Evolutionary conservation across 2,797 vertebrate genomes (phyloP).

Genomic region (Sebastes reedi): DNA sequence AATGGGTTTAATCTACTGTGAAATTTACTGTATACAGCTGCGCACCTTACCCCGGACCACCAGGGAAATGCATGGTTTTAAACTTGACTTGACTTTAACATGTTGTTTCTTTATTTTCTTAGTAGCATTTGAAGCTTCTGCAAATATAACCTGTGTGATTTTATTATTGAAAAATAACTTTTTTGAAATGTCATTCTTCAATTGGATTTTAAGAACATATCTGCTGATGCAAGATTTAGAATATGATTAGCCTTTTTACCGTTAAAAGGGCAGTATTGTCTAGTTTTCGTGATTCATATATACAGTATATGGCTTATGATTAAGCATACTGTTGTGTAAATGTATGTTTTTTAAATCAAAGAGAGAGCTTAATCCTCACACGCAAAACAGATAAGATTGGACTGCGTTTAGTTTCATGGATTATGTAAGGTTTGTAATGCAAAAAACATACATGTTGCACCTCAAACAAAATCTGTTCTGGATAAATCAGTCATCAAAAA

Average conservation of each 20-base stretch:
- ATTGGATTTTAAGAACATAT: constrained; percentile 17
- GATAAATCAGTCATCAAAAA: background rate
- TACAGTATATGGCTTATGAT: background rate
- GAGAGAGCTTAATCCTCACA: background rate
- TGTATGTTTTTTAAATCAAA: background rate
- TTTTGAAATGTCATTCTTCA: constrained; percentile 25
- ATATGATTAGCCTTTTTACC: background rate
- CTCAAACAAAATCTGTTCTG: background rate
- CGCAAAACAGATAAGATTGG: background rate
- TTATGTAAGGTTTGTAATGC: background rate
- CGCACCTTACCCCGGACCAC: constrained; percentile 54
- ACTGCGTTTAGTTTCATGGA: background rate
- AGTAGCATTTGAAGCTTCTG: background rate
- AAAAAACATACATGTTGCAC: background rate
- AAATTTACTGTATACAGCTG: constrained; percentile 58
- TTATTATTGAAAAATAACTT: background rate
- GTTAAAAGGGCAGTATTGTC: background rate
- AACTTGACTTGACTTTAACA: constrained; percentile 28
- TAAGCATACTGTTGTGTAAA: background rate
- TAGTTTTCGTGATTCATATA: background rate
- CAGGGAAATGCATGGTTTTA: constrained; percentile 34
- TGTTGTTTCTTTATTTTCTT: constrained; percentile 18
- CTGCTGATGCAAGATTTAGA: background rate
- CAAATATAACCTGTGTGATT: constrained; percentile 1
- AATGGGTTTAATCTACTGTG: constrained; percentile 75